Evolutionary conservation across 2,797 vertebrate genomes (phyloP), one percentile per base, ranked within the genome.

Genomic region (Chloroceryle inda): DNA sequence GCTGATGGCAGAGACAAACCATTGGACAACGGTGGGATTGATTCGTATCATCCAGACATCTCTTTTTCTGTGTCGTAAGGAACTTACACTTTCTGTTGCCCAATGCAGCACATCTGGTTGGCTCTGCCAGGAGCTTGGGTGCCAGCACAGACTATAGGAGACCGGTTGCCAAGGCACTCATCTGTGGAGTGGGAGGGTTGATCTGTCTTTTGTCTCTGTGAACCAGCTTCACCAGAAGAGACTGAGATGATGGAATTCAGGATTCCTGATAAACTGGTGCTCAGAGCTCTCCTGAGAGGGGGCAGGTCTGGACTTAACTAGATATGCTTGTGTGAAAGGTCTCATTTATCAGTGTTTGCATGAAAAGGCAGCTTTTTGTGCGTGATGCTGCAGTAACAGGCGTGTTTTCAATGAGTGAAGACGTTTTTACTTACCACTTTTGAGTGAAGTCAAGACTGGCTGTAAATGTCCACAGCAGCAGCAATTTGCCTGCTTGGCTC

Each of bases 161-260:
- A 12, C 10, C 3, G 2, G 15, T 75, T 75, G 31, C 76, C 9
- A 18, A 15, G 49, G 11, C 24, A 29, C 40, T 91, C 33, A 10
- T 14, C 37, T 59, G 14, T 15, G 4, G 40, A 68, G 61, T 37
- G n/a, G 37, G 33, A 80, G 26, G 33, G 40, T 13, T 86, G 20
- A 21, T 63, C 22, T 92, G 11, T 89, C 52, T 35, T 56, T 87
- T 74, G 22, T 56, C 13, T 22, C 61, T 85, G 15, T 64, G 72
- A 92, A 53, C 17, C 33, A 47, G 27, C 4, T 12, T 85, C 26
- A 37, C 26, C 23, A 40, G 79, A 79, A 79, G 49, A 64, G 31
- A 33, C 3, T 16, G 33, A 84, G 38, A 33, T 45, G 56, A 13
- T 49, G 29, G 52, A 76, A 38, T n/a, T 73, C 0, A 0, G 12